These are phyloP conservation scores for Microtus oregoni DNA, from an alignment of 2,113 vertebrate species.

Conservation along the genomic window DNA sequence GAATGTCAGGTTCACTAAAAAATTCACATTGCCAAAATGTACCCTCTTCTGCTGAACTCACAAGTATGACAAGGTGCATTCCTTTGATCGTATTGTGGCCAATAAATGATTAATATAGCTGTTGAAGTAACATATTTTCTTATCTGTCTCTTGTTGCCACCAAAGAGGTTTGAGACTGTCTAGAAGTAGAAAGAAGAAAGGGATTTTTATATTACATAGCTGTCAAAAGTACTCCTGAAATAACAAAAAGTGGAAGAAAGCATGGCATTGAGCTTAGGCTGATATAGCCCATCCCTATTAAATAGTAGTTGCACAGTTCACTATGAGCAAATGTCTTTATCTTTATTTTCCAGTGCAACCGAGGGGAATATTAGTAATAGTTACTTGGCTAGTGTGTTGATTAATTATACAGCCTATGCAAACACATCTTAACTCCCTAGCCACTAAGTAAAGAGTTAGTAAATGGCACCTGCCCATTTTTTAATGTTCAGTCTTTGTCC, in stretches of 20 bases:
- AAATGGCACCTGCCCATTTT: neutral
- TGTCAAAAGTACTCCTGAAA: neutral
- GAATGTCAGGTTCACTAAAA: neutral
- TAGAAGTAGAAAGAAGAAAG: neutral
- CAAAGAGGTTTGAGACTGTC: neutral
- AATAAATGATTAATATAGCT: neutral
- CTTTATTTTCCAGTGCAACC: neutral
- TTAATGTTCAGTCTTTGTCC: neutral
- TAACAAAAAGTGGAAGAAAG: constrained; percentile 10
- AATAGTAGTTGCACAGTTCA: neutral
- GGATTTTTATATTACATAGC: neutral
- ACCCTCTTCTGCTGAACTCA: neutral
- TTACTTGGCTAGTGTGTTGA: neutral
- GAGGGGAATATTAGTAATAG: neutral
- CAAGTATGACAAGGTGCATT: neutral
- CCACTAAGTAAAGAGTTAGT: neutral
- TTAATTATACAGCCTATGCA: neutral
- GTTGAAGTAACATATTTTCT: neutral
- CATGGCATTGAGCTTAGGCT: neutral
- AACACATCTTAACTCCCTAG: neutral
- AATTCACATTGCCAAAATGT: neutral
- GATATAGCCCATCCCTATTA: neutral
- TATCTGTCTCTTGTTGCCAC: neutral
- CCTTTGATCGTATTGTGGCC: neutral
- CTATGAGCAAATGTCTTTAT: neutral